These are phyloP conservation scores for Acanthis flammea DNA, from an alignment of 2,797 vertebrate species.

Conservation along the genomic window DNA sequence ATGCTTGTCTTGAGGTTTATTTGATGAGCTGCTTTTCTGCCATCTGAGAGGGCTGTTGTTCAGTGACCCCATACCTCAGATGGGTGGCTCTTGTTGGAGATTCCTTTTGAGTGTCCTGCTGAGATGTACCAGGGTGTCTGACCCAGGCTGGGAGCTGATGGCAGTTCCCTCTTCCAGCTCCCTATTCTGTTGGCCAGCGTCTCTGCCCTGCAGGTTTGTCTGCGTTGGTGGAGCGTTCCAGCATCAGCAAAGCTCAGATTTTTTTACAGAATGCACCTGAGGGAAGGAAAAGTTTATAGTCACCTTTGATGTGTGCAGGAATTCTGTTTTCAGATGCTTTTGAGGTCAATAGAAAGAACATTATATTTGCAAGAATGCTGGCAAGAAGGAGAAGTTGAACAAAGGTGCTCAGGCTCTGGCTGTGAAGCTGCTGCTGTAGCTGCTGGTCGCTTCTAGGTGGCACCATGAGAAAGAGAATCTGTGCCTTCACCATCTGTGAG, in stretches of 20 bases:
- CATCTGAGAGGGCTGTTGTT: background rate
- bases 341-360: background rate
- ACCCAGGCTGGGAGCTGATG: background rate
- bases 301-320: background rate
- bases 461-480: slow-evolving; percentile 53
- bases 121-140: background rate
- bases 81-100: background rate
- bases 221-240: background rate
- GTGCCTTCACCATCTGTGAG: background rate
- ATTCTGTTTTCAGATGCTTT: slow-evolving; percentile 1
- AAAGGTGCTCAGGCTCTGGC: background rate
- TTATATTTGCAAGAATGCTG: background rate
- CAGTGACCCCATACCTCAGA: background rate
- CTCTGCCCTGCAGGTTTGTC: background rate
- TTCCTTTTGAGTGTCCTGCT: background rate
- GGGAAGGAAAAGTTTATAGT: background rate
- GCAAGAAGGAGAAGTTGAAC: background rate
- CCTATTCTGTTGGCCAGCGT: accelerated
- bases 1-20: background rate
- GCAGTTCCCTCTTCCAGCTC: background rate
- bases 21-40: background rate
- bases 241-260: background rate
- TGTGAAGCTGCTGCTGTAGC: background rate
- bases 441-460: slow-evolving; percentile 59
- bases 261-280: background rate